Base-by-base conservation (phyloP, 2,113 vertebrate species). In the Gobius niger region DNA sequence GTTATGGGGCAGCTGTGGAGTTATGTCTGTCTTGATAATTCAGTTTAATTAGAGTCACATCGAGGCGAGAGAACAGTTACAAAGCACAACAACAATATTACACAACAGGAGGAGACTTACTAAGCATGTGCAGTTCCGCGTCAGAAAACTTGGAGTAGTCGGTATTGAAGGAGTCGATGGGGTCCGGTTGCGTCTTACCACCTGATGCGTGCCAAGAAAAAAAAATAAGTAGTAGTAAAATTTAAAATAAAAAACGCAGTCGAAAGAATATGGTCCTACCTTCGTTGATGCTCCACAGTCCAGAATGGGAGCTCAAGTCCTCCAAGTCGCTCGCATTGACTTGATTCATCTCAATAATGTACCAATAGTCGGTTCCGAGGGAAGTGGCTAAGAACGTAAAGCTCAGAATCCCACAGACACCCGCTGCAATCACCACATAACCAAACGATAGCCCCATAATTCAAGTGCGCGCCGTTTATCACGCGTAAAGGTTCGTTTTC, bases 301-400 rank as follows among this genome's bases (percentile, higher is more conserved):
- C 92, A 0, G 63, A 83, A n/a, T 84, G 88, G 11, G 78, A 91
- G 44, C 73, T 84, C 57, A 89, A 63, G 49, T 78, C 76, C 71
- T 84, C 81, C 0, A 74, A 57, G n/a, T 86, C 79, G 12, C 85
- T 86, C 24, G 47, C n/a, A 50, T 91, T 91, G 13, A 24, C 0
- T 13, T 63, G 72, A 13, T 87, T 87, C 85, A 90, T 90, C 61
- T 91, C 84, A 67, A 93, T 91, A 46, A 94, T 76, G 85, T 91
- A 93, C 93, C 94, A 93, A 40, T 92, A 92, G 56, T 94, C 90
- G 41, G 89, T 93, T 68, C 88, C 88, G 8, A 93, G 82, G 1
- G 93, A 87, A 3, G 85, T 82, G 0, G 89, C 91, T 82, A 93
- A 74, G 52, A 91, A 86, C 0, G 65, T 85, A 46, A 94, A 94